phyloP scores from a whole-genome alignment of 2,888 invertebrate species.

The Autographa pulchrina region DNA sequence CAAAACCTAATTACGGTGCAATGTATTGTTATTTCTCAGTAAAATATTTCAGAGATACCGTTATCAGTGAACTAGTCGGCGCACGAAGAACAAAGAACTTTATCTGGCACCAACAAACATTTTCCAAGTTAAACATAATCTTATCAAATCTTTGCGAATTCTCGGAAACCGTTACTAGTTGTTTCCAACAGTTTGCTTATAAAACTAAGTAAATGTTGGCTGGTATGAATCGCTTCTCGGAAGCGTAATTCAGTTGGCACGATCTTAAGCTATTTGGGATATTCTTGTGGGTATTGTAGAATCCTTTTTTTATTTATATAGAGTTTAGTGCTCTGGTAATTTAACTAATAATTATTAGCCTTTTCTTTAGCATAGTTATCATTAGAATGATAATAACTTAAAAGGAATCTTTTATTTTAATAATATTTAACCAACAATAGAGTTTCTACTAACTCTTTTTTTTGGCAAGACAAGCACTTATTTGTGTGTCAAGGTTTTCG shows the following conservation, averaged over 20 bases:
- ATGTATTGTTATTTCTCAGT: conserved; percentile 1
- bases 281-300: no score
- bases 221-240: conserved; percentile 30
- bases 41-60: conserved; percentile 22
- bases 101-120: conserved; percentile 52
- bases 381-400: no score
- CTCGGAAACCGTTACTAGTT: conserved; percentile 34
- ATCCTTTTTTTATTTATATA: no score
- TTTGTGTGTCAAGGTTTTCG: no score
- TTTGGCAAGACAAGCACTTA: no score
- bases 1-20: not conserved
- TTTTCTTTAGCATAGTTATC: no score
- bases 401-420: no score
- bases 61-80: conserved; percentile 43
- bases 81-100: conserved; percentile 50
- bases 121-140: conserved; percentile 44
- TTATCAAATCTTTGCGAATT: conserved; percentile 55
- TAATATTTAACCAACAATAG: no score
- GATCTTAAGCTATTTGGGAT: not conserved
- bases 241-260: not conserved
- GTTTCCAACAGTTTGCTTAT: conserved; percentile 27
- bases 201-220: conserved; percentile 40
- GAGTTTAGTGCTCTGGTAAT: no score
- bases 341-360: no score
- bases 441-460: no score